These are phyloP conservation scores for Anthrax anthrax DNA, from an alignment of 2,888 invertebrate genomes.

Conservation along the genomic window DNA sequence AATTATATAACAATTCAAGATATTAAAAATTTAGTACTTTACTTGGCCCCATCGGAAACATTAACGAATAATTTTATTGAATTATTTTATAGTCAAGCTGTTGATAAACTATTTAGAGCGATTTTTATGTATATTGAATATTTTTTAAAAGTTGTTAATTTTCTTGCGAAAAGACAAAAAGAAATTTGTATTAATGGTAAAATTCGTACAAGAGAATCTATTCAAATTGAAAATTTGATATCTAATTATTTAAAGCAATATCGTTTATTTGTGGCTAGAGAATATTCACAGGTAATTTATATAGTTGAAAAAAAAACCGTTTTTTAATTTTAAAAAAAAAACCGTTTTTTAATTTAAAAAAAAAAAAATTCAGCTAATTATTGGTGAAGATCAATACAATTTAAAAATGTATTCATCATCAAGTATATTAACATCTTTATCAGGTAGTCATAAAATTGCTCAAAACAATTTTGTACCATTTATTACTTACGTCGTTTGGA, in stretches of 20 bases:
- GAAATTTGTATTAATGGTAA: constrained; percentile 16
- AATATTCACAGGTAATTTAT: constrained; percentile 23
- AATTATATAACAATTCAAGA: constrained; percentile 22
- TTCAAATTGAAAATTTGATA: constrained; percentile 22
- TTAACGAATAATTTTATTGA: constrained; percentile 18
- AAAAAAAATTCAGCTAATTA: too few relatives aligned
- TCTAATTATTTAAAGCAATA: constrained; percentile 25
- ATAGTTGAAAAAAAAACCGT: constrained; percentile 15
- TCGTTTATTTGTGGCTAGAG: constrained; percentile 26
- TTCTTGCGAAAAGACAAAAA: constrained; percentile 25
- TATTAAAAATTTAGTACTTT: constrained; percentile 26
- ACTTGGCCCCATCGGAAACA: constrained; percentile 21
- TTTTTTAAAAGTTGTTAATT: constrained; percentile 27
- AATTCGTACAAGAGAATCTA: constrained; percentile 14
- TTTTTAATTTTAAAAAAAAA: too few relatives aligned
- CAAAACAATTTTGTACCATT: constrained; percentile 27
- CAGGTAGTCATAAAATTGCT: constrained; percentile 20
- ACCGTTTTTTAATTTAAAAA: too few relatives aligned
- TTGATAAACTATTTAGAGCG: constrained; percentile 23
- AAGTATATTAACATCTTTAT: constrained; percentile 21
- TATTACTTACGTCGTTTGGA: constrained; percentile 27
- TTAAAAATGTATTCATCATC: too few relatives aligned
- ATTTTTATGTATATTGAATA: constrained; percentile 30
- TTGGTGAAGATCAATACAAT: too few relatives aligned
- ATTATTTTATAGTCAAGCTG: constrained; percentile 23